Evolutionary conservation across 1,140 invertebrate species (phyloP).

Genomic region (Drosophila serrata): DNA sequence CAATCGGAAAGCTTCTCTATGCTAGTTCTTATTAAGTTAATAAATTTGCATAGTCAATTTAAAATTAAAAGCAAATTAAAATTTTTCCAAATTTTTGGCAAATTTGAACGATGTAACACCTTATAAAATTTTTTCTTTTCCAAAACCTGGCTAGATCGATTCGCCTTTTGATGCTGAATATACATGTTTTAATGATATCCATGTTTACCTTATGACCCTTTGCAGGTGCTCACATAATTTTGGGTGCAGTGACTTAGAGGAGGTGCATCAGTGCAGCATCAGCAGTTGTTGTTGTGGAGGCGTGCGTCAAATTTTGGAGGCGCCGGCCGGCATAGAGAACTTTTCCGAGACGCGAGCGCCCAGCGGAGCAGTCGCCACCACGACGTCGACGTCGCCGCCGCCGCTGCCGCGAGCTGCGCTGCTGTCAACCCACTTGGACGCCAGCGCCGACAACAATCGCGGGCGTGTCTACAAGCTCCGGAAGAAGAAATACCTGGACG

Average conservation of each 20-base stretch:
- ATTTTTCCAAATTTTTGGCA: too few species aligned
- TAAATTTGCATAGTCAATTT: too few species aligned
- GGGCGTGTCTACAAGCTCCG: constrained; percentile 84
- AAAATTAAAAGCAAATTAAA: too few species aligned
- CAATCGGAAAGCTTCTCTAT: too few species aligned
- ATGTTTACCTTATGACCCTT: constrained; percentile 1
- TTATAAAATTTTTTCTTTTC: too few species aligned
- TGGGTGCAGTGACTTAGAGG: constrained; percentile 5
- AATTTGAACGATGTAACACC: too few species aligned
- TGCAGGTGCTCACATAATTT: constrained; percentile 18
- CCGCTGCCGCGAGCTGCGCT: constrained; percentile 70
- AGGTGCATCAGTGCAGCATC: background rate
- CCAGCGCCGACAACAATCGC: constrained; percentile 77
- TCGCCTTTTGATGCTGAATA: too few species aligned
- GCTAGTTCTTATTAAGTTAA: too few species aligned
- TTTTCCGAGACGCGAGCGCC: constrained; percentile 68
- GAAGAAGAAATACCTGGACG: constrained; percentile 79
- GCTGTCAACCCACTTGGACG: constrained; percentile 75
- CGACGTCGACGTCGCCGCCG: constrained; percentile 81
- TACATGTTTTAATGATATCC: background rate
- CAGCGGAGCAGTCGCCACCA: constrained; percentile 78
- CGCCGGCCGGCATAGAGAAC: constrained; percentile 51
- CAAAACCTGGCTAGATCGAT: too few species aligned
- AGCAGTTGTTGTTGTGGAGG: background rate
- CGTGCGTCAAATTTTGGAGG: constrained; percentile 21